Base-by-base conservation (phyloP, 2,888 invertebrate genomes). In the Acanthoscelides obtectus region DNA sequence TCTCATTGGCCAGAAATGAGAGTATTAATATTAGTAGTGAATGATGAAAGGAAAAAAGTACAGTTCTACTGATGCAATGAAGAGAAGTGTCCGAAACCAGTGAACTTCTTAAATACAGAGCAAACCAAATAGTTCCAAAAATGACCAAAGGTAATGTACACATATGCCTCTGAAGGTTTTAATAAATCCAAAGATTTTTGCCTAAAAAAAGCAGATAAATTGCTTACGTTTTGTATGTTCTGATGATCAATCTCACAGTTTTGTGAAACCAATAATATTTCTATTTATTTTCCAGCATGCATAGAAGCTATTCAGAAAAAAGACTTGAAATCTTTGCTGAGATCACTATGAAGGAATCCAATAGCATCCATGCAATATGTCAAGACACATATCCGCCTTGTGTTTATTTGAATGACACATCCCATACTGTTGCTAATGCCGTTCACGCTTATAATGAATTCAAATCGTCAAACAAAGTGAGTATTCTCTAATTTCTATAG, bases 261-360 rank as follows among this genome's bases (percentile, higher is more conserved):
- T 25, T 5, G 25, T 3, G 25, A 25, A 3, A 5, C 25, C 25
- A 5, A 25, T 6, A 25, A 12, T 12, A 45, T 45, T 45, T 45
- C 8, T 45, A 17, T 12, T 45, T 45, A 45, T 12, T 12, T 45
- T 45, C 17, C 17, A 45, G 45, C 45, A 12, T 45, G 45, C 80
- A 87, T 75, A 22, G 74, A 82, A 71, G 88, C 88, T 0, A 94
- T 97, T 71, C 78, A 86, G 71, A 83, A 88, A 0, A 91, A 87
- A 79, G 89, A 99, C 86, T 99, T 84, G 82, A 88, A 22, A 88
- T 86, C 66, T 97, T 99, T 87, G 97, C 96, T n/a, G 91, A 94
- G 82, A 88, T 98, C 22, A 97, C 97, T 0, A 99, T 99, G 95
- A 92, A 92, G 85, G 99, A 99, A 81, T 98, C 98, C 74, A 99